Percentiles rank a stretch among this genome's conserved stretches.
phyloP scores from a whole-genome alignment of 1,140 invertebrate genomes.

The Periplaneta americana region DNA sequence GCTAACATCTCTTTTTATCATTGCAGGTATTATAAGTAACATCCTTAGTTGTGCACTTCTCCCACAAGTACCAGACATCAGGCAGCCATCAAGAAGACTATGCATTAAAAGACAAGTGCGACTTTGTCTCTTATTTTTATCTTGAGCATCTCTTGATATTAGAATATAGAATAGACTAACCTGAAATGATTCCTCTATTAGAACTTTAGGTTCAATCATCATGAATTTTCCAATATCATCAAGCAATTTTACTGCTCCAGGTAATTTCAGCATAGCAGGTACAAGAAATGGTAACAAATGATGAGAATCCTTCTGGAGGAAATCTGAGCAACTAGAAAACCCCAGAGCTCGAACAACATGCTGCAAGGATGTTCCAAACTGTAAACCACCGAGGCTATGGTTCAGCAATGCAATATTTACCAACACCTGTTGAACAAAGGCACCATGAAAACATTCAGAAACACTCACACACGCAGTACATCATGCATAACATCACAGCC shows the following conservation, averaged over 20 bases:
- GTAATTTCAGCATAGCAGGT: neutral
- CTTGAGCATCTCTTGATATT: too few relatives aligned
- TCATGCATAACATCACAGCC: too few relatives aligned
- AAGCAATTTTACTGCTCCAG: neutral
- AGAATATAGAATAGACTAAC: too few relatives aligned
- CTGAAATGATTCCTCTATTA: neutral
- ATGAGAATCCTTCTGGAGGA: neutral
- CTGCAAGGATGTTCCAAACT: neutral
- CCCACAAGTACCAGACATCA: too few relatives aligned
- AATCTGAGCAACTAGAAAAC: neutral
- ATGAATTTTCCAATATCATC: neutral
- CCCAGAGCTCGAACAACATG: neutral
- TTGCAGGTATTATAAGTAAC: too few relatives aligned
- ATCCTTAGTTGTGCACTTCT: too few relatives aligned
- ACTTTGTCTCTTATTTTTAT: too few relatives aligned
- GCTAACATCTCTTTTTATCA: too few relatives aligned
- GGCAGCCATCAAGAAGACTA: too few relatives aligned
- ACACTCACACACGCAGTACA: too few relatives aligned
- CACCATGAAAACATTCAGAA: neutral
- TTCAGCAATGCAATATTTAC: constrained; percentile 4
- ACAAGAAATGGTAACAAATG: neutral
- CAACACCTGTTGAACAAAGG: constrained; percentile 6
- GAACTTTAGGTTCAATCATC: neutral
- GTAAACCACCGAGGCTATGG: neutral
- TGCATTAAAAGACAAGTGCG: too few relatives aligned